phyloP scores from a whole-genome alignment of 1,140 invertebrate species.

The Nephotettix cincticeps region DNA sequence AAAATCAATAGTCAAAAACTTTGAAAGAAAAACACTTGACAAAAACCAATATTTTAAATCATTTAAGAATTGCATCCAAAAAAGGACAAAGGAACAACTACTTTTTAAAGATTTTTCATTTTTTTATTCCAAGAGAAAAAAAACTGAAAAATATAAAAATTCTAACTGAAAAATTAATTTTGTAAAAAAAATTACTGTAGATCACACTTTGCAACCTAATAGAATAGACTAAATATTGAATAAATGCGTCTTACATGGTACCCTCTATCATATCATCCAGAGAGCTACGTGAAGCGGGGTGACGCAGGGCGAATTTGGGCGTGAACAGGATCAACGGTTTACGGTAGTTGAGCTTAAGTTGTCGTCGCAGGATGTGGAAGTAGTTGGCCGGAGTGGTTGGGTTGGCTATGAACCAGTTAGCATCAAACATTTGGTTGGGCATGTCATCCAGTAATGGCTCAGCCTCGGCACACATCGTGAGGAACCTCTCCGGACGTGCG shows the following conservation, averaged over 20 bases:
- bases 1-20: no score
- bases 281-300: constrained; percentile 72
- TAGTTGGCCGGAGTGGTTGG: constrained; percentile 97
- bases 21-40: no score
- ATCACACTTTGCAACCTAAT: no score
- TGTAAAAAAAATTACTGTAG: no score
- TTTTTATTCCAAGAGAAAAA: no score
- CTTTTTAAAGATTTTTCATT: no score
- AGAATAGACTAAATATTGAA: no score
- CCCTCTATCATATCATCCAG: constrained; percentile 81
- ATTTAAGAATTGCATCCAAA: no score
- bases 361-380: constrained; percentile 92
- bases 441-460: constrained; percentile 69
- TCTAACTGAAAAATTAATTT: no score
- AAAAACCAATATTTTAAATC: no score
- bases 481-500: constrained; percentile 88
- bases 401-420: constrained; percentile 86
- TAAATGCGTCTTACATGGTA: constrained; percentile 46
- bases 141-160: no score
- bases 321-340: constrained; percentile 88
- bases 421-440: constrained; percentile 47
- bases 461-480: constrained; percentile 88
- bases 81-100: no score
- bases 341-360: constrained; percentile 85
- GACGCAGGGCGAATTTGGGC: constrained; percentile 85